A percentile compares a stretch with the other conserved stretches of the same genome.
Evolutionary conservation across 2,888 invertebrate species (phyloP).

Genomic region (Parthenolecanium corni): DNA sequence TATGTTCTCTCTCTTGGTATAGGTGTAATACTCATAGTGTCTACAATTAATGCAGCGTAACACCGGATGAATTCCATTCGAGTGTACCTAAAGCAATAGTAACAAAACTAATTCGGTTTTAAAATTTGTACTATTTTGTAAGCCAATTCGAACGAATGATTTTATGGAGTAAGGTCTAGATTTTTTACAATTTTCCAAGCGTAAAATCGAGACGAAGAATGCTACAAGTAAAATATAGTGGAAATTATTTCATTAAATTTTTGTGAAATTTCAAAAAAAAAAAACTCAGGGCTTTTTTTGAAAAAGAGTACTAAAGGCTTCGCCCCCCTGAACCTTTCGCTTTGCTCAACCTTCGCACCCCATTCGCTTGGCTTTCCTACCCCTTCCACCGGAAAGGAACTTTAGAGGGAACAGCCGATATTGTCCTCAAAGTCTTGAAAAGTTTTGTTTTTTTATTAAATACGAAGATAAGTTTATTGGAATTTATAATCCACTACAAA

Average conservation of each 20-base stretch:
- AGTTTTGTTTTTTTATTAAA: too few relatives aligned
- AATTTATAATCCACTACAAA: too few relatives aligned
- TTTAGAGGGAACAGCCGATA: too few relatives aligned
- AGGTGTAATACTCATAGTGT: constrained; percentile 13
- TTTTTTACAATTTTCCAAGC: not conserved
- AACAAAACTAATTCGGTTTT: not conserved
- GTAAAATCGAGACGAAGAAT: not conserved
- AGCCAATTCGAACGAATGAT: not conserved
- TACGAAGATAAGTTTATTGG: too few relatives aligned
- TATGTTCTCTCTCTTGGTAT: constrained; percentile 8
- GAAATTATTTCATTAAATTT: not conserved
- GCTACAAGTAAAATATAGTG: not conserved
- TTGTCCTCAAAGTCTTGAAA: too few relatives aligned
- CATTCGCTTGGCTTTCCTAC: too few relatives aligned
- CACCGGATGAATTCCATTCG: constrained; percentile 7
- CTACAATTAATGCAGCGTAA: constrained; percentile 24
- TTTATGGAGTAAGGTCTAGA: too few relatives aligned
- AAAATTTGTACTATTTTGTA: not conserved
- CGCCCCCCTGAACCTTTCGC: too few relatives aligned
- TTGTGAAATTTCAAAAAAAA: not conserved
- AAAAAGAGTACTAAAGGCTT: too few relatives aligned
- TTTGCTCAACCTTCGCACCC: too few relatives aligned
- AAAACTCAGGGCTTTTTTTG: not conserved
- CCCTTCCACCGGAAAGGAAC: too few relatives aligned
- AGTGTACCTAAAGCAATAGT: not conserved